Base-by-base conservation (phyloP, 2,113 vertebrate species). In the Myiagra hebetior region DNA sequence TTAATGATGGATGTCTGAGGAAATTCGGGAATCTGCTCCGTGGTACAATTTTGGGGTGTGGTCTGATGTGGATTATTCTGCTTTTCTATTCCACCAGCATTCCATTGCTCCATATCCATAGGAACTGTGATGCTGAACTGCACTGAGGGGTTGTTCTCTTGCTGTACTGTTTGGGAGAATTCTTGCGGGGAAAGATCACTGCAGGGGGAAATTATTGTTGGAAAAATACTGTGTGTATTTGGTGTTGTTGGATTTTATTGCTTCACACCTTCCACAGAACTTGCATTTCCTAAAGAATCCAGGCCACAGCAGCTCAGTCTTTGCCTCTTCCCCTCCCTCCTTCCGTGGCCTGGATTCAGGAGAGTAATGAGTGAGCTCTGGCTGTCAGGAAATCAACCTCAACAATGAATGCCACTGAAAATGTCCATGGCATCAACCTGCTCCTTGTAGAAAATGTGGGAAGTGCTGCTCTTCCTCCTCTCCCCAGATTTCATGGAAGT, bases 291-390 rank as follows among this genome's bases (percentile, higher is more conserved):
- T 63, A 31, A 52, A 56, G 93, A 92, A 93, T 96, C 56, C 60
- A 75, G 86, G 93, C 85, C 88, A 91, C 85, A 42, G 73, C 47
- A 57, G 47, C 37, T 89, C 6, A 10, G 4, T 35, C n/a, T 39
- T 70, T 42, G 17, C 39, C 80, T 30, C 77, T 7, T 30, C 78
- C 41, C 24, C 24, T 19, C 68, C 63, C 37, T 55, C 52, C 22
- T 37, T 19, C 49, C 8, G n/a, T 95, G 91, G 88, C 95, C 81
- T 91, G 17, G 94, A 93, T 92, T 96, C 91, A 57, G 28, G 93
- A 93, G 86, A 93, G 94, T 93, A 90, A 96, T 94, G 92, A 95
- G 88, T 92, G 95, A 94, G 89, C 17, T 69, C 68, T 85, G 21
- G 35, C 69, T 89, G 78, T 56, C 82, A 82, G 93, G 69, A 93